Percentiles rank a stretch among this genome's conserved stretches.
These are phyloP conservation scores for Heliocidaris erythrogramma DNA, from an alignment of 35 echinoderm and acorn worm species.

Conservation along the genomic window DNA sequence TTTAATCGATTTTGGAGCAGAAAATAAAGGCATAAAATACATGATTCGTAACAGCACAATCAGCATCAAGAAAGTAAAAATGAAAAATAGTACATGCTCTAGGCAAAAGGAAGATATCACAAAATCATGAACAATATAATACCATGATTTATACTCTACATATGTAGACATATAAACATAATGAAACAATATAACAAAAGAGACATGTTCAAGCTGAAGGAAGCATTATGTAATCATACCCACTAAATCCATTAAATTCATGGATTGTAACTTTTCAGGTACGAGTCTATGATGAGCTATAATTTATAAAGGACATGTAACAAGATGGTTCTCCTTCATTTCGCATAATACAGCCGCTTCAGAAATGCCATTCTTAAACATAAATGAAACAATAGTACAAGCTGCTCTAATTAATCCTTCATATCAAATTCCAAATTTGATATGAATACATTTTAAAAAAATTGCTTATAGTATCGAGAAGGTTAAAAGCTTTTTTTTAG, in stretches of 20 bases:
- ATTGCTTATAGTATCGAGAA: too few relatives aligned
- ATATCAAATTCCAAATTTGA: too few relatives aligned
- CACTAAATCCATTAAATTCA: background rate
- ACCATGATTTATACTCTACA: background rate
- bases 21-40: background rate
- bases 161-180: background rate
- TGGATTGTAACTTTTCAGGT: too few relatives aligned
- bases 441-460: too few relatives aligned
- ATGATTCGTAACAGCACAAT: background rate
- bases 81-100: background rate
- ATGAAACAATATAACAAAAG: background rate
- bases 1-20: background rate
- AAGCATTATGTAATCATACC: background rate
- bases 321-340: too few relatives aligned
- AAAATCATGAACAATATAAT: background rate
- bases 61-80: background rate
- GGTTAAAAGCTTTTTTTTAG: too few relatives aligned
- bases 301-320: too few relatives aligned
- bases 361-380: too few relatives aligned
- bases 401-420: too few relatives aligned
- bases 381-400: too few relatives aligned
- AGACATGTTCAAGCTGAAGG: background rate
- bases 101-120: background rate
- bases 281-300: too few relatives aligned
- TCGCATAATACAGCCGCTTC: too few relatives aligned